Base-by-base conservation (phyloP, 2,113 vertebrate species). In the Mellivora capensis region DNA sequence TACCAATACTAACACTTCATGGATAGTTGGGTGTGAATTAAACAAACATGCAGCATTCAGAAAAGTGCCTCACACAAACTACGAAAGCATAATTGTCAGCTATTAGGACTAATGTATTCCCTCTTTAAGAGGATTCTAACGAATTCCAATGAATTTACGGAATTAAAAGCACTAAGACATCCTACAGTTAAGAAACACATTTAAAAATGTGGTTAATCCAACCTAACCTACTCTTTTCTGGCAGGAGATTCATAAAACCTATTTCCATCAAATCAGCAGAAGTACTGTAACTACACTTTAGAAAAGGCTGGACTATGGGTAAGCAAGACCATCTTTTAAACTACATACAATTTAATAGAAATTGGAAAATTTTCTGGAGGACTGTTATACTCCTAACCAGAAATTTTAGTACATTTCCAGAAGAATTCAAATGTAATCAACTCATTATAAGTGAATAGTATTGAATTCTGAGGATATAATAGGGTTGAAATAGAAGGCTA, bases 401-500 rank as follows among this genome's bases (percentile, higher is more conserved):
- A 93, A 90, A 47, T 89, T 87, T 79, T 3, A 69, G 42, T 34
- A 71, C 29, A 71, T n/a, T 85, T 97, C 67, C 57, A 87, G 17
- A 89, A 94, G 4, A 91, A 17, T 93, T 93, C 7, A 23, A 49
- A 82, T 29, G 7, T 93, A 93, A 87, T 3, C 89, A 18, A 64
- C 2, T 72, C 1, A 15, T n/a, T 20, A 6, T 59, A 74, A 79
- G 37, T 64, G 20, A 96, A 69, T 44, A 90, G 3, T 94, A 89
- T 0, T 96, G 47, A 72, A 90, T 49, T 93, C 25, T 96, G 39
- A 67, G n/a, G 37, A 9, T 81, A 92, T 82, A 96, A 88, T 11
- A 57, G 14, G 14, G 37, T 59, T 95, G 59, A 95, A 93, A 95
- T 59, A 97, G 39, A 94, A 93, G 87, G 13, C 15, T 89, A 47